Percentiles rank a stretch among this genome's conserved stretches.
phyloP scores from a whole-genome alignment of 2,113 vertebrate species.

The Tetrao urogallus region DNA sequence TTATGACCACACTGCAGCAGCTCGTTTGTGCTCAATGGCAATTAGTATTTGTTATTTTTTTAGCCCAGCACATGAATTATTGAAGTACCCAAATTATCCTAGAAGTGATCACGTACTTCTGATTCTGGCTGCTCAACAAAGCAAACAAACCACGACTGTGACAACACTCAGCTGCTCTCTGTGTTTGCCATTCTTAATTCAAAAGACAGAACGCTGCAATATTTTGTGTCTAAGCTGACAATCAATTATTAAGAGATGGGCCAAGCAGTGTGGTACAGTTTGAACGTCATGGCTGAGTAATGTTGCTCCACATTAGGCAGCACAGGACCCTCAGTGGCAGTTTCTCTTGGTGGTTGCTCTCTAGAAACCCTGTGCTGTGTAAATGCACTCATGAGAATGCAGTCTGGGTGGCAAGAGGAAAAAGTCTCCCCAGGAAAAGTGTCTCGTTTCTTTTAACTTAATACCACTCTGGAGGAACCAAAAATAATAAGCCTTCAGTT shows the following conservation, averaged over 20 bases:
- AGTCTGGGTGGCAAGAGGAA: neutral
- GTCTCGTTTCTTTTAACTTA: neutral
- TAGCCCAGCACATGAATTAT: conserved; percentile 8
- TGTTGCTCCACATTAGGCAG: neutral
- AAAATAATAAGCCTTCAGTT: neutral
- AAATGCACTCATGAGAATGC: neutral
- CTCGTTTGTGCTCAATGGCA: neutral
- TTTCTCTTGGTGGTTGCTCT: neutral
- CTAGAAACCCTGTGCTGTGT: neutral
- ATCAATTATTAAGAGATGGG: neutral
- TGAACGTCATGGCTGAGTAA: neutral
- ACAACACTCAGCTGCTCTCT: conserved; percentile 7
- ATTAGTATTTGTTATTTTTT: neutral
- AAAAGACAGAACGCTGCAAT: neutral
- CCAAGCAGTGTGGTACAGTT: neutral
- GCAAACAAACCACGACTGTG: neutral
- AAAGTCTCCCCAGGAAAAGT: neutral
- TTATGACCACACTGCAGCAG: neutral
- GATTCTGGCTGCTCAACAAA: neutral
- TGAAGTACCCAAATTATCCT: conserved; percentile 1
- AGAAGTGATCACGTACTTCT: neutral
- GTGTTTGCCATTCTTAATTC: neutral
- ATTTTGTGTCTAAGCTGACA: neutral
- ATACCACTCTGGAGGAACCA: neutral
- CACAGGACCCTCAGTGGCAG: neutral